A percentile compares a stretch with the other conserved stretches of the same genome.
Conservation (phyloP, 2,797 vertebrate species). For the Lophotriccus pileatus region DNA sequence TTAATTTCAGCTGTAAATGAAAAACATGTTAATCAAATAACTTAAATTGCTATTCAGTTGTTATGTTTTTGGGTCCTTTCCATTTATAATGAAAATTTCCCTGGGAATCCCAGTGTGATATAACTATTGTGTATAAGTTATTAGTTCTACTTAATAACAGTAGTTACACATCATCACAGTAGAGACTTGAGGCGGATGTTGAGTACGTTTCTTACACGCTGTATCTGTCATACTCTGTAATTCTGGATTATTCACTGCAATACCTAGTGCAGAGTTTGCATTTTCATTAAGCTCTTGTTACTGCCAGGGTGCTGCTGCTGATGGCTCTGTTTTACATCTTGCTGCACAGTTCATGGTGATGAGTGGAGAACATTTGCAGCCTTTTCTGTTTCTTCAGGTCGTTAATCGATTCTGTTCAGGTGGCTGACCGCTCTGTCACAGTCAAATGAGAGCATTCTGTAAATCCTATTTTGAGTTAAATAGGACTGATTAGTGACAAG, state of each 20-base stretch:
- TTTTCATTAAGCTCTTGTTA: background rate
- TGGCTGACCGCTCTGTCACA: background rate
- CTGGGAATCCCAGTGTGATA: background rate
- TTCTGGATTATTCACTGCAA: background rate
- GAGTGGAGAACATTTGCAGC: constrained; percentile 2
- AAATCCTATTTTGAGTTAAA: constrained; percentile 4
- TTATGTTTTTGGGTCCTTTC: background rate
- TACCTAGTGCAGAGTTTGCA: background rate
- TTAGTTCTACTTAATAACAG: background rate
- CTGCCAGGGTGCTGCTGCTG: background rate
- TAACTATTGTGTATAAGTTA: background rate
- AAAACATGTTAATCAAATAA: background rate
- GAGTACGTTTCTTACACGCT: background rate
- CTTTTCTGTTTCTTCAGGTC: constrained; percentile 12
- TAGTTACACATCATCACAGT: background rate
- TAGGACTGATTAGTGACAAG: constrained; percentile 16
- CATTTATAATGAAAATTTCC: background rate
- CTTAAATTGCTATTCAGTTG: background rate
- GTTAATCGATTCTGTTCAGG: constrained; percentile 31
- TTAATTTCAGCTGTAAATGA: background rate
- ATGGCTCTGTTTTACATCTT: background rate
- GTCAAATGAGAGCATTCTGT: background rate
- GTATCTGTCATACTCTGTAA: background rate
- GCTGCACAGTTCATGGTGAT: background rate
- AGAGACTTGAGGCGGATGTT: background rate